Evolutionary conservation across 2,113 vertebrate species (phyloP), one percentile per base, ranked within the genome.

Genomic region (Gymnorhina tibicen): DNA sequence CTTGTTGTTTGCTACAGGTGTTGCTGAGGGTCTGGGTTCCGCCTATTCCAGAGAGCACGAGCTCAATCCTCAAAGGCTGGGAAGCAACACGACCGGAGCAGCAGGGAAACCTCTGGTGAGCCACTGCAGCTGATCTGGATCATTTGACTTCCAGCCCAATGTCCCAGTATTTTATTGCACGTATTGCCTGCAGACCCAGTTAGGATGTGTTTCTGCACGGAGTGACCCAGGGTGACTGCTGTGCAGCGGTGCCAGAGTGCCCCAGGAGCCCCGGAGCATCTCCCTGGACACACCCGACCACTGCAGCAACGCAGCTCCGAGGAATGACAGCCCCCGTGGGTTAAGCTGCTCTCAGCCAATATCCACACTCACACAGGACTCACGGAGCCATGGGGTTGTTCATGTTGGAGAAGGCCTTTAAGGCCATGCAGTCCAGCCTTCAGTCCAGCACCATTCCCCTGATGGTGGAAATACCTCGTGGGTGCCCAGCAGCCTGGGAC

Each of bases 1-100:
- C 69, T 88, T 62, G 47, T 42, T 91, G 62, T 82, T 81, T 62
- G 59, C 60, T 84, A 41, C 87, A 95, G 85, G 92, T 93, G 55
- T 4, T 92, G 69, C 79, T 60, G 56, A 47, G 41, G 32, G 30
- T 59, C 56, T 52, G 7, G 60, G 47, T 30, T 78, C 72, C 16
- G 17, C 60, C 64, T 60, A 0, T n/a, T 87, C 82, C 75, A 83
- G 87, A 50, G 59, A 8, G 16, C 39, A 9, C 0, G 23, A 79
- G 11, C 23, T 76, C 53, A 55, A 4, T 26, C 30, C 73, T 41
- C 39, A 12, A 3, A 13, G 66, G 17, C 28, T 42, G 44, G 37
- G 49, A 24, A 41, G 50, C 30, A 62, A 11, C 20, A 3, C 0
- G 20, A 4, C 18, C 8, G 1, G 23, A 37, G n/a, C 59, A 89